Evolutionary conservation across 2,888 invertebrate species (phyloP), one percentile per base, ranked within the genome.

Genomic region (Ochropacha duplaris): DNA sequence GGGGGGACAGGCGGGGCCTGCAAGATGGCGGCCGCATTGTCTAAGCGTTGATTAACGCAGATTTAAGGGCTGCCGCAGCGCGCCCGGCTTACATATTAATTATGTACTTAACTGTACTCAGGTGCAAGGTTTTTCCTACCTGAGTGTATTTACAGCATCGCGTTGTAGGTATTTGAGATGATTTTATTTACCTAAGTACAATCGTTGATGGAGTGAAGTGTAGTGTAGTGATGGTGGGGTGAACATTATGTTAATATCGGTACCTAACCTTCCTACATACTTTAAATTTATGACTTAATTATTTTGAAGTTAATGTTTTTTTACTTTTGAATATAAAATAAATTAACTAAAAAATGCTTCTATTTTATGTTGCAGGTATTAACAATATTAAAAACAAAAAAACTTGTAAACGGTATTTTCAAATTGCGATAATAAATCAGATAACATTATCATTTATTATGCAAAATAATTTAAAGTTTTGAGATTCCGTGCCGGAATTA

Each of bases 11-110:
- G 71, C 69, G 68, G 66, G 76, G 74, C 69, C 64, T 65, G 74
- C 90, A 90, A 88, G 81, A 90, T 90, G 90, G 90, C 90, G 81
- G 86, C 82, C 84, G 83, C 80, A 87, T 90, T 90, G 91, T 90
- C 90, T 91, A 85, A 88, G 81, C 81, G 82, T 86, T 90, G 90
- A 90, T 91, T 90, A 90, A 84, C 83, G 88, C 83, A 78, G 85
- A 86, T 87, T 86, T 84, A 83, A 84, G 87, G 86, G 86, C 81
- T 79, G 83, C 74, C 81, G 74, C 68, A 44, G 16, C 39, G 19
- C 39, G 59, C 65, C 74, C 69, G 72, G 84, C 83, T 84, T 86
- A 90, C 88, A 89, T 90, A 88, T 90, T 92, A 91, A 92, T 91
- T 91, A 92, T 91, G 84, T 91, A 86, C 87, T 88, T 83, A 86